These are phyloP conservation scores for Trissolcus basalis DNA, from an alignment of 1,140 invertebrate species.

Conservation along the genomic window DNA sequence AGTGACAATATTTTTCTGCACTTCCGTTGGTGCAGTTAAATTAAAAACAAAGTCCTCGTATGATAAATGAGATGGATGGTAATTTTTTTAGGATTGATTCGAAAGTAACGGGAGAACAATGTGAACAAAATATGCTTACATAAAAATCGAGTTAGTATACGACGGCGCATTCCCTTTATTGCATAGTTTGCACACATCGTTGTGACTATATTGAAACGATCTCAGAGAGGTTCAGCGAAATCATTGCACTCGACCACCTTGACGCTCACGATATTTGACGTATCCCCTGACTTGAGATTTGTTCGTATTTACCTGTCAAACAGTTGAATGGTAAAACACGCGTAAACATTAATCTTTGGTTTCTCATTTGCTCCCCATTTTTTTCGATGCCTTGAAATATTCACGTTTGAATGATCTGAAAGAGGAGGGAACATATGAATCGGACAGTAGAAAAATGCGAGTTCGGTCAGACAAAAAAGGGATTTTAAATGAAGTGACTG, in stretches of 20 bases:
- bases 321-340: not conserved
- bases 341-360: not conserved
- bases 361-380: too few species aligned
- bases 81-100: too few species aligned
- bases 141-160: slow-evolving; percentile 8
- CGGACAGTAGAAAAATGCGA: not conserved
- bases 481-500: not conserved
- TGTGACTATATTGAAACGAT: slow-evolving; percentile 42
- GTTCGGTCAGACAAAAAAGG: not conserved
- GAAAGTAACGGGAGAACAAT: too few species aligned
- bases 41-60: too few species aligned
- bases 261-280: slow-evolving; percentile 15
- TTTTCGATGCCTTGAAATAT: too few species aligned
- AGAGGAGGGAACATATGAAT: too few species aligned
- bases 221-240: slow-evolving; percentile 28
- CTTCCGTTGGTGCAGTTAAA: too few species aligned
- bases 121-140: too few species aligned
- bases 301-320: not conserved
- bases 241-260: slow-evolving; percentile 37
- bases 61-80: too few species aligned
- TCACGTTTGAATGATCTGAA: too few species aligned
- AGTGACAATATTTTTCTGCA: too few species aligned
- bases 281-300: slow-evolving; percentile 15
- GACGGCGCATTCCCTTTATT: slow-evolving; percentile 49
- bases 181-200: slow-evolving; percentile 32